Percentiles rank a stretch among this genome's conserved stretches.
Conservation (phyloP, 1,140 invertebrate species). For the Halotydeus destructor region DNA sequence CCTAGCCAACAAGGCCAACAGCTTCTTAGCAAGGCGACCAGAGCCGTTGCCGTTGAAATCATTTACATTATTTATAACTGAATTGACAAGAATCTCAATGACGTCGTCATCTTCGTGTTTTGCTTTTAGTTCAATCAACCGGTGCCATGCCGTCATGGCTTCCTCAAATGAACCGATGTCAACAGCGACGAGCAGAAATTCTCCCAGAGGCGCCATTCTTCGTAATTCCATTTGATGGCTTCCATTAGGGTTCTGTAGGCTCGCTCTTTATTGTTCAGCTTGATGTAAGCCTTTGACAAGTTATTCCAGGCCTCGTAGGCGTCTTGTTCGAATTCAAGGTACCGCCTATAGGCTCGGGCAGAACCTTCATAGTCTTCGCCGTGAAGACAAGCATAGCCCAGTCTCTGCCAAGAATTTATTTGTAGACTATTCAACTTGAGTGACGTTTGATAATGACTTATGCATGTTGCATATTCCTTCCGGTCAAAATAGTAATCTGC, state of each 20-base stretch:
- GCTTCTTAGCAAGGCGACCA: too few relatives aligned
- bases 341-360: constrained; percentile 59
- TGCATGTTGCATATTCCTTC: constrained; percentile 47
- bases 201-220: constrained; percentile 93
- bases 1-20: too few relatives aligned
- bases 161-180: constrained; percentile 35
- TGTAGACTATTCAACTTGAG: constrained; percentile 64
- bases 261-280: constrained; percentile 56
- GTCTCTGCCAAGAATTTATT: constrained; percentile 49
- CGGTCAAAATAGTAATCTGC: constrained; percentile 49
- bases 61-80: constrained; percentile 38
- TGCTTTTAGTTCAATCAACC: constrained; percentile 54
- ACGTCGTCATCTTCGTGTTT: constrained; percentile 57
- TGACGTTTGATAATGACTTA: constrained; percentile 54
- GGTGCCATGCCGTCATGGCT: constrained; percentile 58
- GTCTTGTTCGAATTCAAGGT: constrained; percentile 61
- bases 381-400: constrained; percentile 61
- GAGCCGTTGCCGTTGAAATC: constrained; percentile 24
- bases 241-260: constrained; percentile 66
- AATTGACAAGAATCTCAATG: constrained; percentile 45
- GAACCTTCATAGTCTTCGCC: constrained; percentile 58
- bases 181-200: constrained; percentile 61
- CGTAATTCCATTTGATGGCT: constrained; percentile 74
- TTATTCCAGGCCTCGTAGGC: constrained; percentile 96
- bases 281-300: constrained; percentile 73